phyloP scores from a whole-genome alignment of 2,113 vertebrate genomes.

The Hydrochoerus hydrochaeris region DNA sequence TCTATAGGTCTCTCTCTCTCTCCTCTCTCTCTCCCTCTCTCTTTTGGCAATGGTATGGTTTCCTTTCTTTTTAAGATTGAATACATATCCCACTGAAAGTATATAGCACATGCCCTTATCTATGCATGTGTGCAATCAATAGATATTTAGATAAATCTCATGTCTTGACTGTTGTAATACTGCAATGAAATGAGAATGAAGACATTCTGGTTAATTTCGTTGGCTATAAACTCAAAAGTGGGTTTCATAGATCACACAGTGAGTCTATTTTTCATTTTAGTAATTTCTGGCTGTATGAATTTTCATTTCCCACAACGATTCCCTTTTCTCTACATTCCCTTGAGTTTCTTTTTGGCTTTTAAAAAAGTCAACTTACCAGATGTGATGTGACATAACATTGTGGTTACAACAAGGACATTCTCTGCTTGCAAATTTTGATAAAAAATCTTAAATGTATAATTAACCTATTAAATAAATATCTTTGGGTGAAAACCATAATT shows the following conservation, averaged over 20 bases:
- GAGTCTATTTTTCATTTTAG: background rate
- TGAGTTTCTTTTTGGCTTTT: background rate
- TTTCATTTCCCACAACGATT: background rate
- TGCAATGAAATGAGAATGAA: background rate
- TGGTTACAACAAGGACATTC: background rate
- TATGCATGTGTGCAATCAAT: background rate
- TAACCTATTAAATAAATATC: background rate
- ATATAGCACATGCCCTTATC: background rate
- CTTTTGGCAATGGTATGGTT: background rate
- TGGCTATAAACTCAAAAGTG: background rate
- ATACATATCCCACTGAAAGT: background rate
- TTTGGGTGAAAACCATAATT: background rate
- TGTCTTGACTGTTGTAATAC: background rate
- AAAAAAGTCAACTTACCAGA: background rate
- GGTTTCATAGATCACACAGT: background rate
- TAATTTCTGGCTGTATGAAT: background rate
- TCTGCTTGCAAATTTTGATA: slow-evolving; percentile 24
- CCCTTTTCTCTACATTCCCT: background rate
- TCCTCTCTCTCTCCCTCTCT: background rate
- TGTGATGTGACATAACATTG: background rate
- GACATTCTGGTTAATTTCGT: background rate
- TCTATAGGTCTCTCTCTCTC: background rate
- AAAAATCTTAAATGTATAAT: background rate
- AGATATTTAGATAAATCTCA: background rate
- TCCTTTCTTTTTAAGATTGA: background rate